A percentile compares a stretch with the other conserved stretches of the same genome.
phyloP scores from a whole-genome alignment of 2,797 vertebrate genomes.

The Periophthalmus magnuspinnatus region DNA sequence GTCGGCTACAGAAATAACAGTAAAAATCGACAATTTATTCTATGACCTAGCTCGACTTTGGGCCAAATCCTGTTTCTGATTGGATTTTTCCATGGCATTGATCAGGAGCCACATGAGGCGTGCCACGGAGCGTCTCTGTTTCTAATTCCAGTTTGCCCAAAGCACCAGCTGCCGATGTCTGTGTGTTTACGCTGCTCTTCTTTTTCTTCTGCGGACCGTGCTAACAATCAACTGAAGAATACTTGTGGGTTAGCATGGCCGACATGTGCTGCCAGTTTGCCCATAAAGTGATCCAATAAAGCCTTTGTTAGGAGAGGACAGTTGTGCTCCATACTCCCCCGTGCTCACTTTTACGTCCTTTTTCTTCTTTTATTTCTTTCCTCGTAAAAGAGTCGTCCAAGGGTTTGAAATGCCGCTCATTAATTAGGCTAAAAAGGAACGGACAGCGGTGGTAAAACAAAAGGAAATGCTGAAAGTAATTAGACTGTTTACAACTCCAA shows the following conservation, averaged over 20 bases:
- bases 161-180: slow-evolving; percentile 48
- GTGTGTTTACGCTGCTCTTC: slow-evolving; percentile 38
- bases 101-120: slow-evolving; percentile 60
- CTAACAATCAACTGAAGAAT: slow-evolving; percentile 27
- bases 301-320: slow-evolving; percentile 30
- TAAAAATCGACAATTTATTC: slow-evolving; percentile 45
- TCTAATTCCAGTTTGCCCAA: slow-evolving; percentile 47
- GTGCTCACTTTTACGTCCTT: slow-evolving; percentile 3
- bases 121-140: slow-evolving; percentile 51
- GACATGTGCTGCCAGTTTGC: slow-evolving; percentile 48
- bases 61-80: slow-evolving; percentile 45
- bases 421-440: slow-evolving; percentile 48
- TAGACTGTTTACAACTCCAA: slow-evolving; percentile 42
- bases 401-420: slow-evolving; percentile 42
- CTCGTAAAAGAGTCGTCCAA: slow-evolving; percentile 35
- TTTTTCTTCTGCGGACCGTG: slow-evolving; percentile 30
- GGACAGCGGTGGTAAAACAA: slow-evolving; percentile 32
- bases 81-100: slow-evolving; percentile 58
- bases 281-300: slow-evolving; percentile 48
- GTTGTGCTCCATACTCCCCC: slow-evolving; percentile 23
- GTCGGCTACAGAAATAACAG: slow-evolving; percentile 36
- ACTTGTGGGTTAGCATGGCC: slow-evolving; percentile 13
- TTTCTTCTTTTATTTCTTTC: slow-evolving; percentile 22
- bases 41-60: slow-evolving; percentile 60
- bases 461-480: slow-evolving; percentile 57